Evolutionary conservation across 2,113 vertebrate species (phyloP), one percentile per base, ranked within the genome.

Genomic region (Noturus placidus): DNA sequence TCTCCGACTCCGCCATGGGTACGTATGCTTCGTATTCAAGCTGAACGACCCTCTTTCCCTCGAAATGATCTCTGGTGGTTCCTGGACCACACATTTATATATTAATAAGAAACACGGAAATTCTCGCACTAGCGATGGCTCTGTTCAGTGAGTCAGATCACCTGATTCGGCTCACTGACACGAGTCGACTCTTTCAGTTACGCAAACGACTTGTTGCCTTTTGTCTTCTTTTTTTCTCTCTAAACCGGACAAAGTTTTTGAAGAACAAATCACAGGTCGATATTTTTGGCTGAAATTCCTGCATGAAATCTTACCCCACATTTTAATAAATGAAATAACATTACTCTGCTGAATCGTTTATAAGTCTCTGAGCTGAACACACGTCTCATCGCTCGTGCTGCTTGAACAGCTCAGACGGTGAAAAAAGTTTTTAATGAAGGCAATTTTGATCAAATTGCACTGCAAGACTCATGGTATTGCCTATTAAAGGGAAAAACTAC

Each of bases 21-120:
- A 95, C 90, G 54, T 99, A 99, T 0, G 96, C 97, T 94, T 99
- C 97, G 83, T 99, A 99, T 91, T 98, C 96, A 86, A 99, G 93
- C 84, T 91, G 95, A 78, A 96, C 72, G 79, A 99, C 97, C 89
- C 95, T 97, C 91, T 95, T 96, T 22, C 96, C 96, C 65, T 96
- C 95, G 83, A 96, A 96, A 91, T 93, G 91, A 91, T 98, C 97
- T 92, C 98, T 96, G 25, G 97, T 98, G 27, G 95, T 97, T 56
- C 97, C 98, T 99, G 82, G 27, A 85, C 38, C 54, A 59, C 42
- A 69, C 14, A 84, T 30, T 79, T 54, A 56, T 33, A 79, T 22
- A 20, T 80, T 27, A 50, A 38, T 10, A 38, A 19, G 30, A 70
- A 4, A 70, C 5, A 10, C 11, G 0, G 46, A 59, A 80, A 57